These are phyloP conservation scores for Apistogramma diplotaenia DNA, from an alignment of 2,113 vertebrate species.

Conservation along the genomic window DNA sequence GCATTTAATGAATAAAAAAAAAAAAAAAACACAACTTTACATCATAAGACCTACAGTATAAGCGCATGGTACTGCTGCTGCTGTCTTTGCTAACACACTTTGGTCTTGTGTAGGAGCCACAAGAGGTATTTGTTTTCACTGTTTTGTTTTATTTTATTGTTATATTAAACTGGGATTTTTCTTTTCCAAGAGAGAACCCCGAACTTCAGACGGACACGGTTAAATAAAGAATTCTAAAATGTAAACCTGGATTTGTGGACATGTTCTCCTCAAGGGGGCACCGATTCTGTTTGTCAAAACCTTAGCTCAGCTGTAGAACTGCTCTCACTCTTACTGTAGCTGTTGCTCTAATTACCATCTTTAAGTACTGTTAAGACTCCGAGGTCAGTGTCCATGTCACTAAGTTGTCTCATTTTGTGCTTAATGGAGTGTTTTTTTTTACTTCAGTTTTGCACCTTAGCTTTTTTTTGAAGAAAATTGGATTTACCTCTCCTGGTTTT, in stretches of 20 bases:
- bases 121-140: background rate
- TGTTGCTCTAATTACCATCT: background rate
- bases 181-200: background rate
- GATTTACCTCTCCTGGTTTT: background rate
- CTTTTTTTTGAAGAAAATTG: background rate
- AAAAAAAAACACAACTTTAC: fast-evolving
- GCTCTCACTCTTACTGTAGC: background rate
- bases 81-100: background rate
- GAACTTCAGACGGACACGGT: background rate
- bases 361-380: background rate
- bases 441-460: background rate
- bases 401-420: background rate
- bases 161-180: background rate
- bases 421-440: background rate
- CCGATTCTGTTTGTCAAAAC: background rate
- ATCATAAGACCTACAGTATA: background rate
- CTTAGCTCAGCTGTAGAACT: background rate
- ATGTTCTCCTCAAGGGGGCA: background rate
- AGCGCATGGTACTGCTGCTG: background rate
- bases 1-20: background rate
- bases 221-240: background rate
- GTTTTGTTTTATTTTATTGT: background rate
- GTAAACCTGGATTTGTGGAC: background rate
- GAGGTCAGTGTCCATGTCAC: background rate
- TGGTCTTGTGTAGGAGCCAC: background rate